Evolutionary conservation across 2,888 invertebrate species (phyloP).

Genomic region (Sinohyriopsis cumingii): DNA sequence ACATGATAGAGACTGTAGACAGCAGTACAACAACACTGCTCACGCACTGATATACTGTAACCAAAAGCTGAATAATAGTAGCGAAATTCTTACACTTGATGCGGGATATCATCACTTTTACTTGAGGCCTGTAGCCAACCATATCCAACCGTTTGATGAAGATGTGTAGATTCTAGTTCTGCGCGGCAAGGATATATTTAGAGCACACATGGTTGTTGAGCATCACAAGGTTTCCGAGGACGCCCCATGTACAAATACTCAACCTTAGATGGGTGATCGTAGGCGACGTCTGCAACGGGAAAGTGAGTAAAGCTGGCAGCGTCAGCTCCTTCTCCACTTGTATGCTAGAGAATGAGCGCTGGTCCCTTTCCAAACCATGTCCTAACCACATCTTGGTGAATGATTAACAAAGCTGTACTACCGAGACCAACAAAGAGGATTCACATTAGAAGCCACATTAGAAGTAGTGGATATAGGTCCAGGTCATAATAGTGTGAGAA

Average conservation of each 20-base stretch:
- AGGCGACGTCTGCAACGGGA: slow-evolving; percentile 18
- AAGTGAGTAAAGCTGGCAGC: slow-evolving; percentile 5
- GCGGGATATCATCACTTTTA: slow-evolving; percentile 15
- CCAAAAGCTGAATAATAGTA: slow-evolving; percentile 14
- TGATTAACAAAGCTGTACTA: no score
- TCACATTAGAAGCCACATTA: no score
- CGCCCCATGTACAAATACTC: slow-evolving; percentile 12
- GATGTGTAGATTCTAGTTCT: slow-evolving; percentile 11
- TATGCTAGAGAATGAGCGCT: slow-evolving; percentile 11
- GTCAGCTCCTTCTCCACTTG: slow-evolving; percentile 8
- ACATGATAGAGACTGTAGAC: slow-evolving; percentile 18
- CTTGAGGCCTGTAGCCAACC: slow-evolving; percentile 5
- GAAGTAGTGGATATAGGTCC: no score
- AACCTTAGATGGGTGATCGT: slow-evolving; percentile 17
- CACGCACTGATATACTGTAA: slow-evolving; percentile 24
- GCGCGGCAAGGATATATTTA: slow-evolving; percentile 8
- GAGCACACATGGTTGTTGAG: slow-evolving; percentile 12
- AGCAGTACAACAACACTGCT: slow-evolving; percentile 7
- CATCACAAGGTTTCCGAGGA: slow-evolving; percentile 2
- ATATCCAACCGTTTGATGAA: slow-evolving; percentile 5
- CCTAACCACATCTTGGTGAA: slow-evolving; percentile 5
- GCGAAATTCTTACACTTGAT: slow-evolving; percentile 22
- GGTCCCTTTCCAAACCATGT: slow-evolving; percentile 8
- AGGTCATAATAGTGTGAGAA: background rate
- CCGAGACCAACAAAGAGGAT: background rate